Evolutionary conservation across 2,888 invertebrate species (phyloP).

Genomic region (Melangyna quadrimaculata): DNA sequence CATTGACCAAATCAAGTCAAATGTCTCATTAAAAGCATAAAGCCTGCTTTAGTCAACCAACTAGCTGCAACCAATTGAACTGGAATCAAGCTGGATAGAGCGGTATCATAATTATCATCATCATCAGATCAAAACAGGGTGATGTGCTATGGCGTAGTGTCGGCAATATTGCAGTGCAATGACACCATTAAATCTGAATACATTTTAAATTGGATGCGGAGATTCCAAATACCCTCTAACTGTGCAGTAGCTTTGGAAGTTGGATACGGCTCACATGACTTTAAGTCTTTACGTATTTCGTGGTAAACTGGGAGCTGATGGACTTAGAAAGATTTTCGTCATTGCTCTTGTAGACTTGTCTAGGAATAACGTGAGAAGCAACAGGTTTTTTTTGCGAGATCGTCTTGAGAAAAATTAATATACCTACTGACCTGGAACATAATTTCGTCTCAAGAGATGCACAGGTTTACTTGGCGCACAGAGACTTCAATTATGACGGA

Average conservation of each 20-base stretch:
- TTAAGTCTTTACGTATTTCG: conserved; percentile 13
- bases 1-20: conserved; percentile 64
- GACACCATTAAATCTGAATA: conserved; percentile 69
- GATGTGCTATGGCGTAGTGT: conserved; percentile 15
- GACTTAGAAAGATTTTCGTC: conserved; percentile 21
- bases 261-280: conserved; percentile 13
- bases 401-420: conserved; percentile 5
- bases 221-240: neutral
- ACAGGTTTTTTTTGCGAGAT: conserved; percentile 21
- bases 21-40: conserved; percentile 60
- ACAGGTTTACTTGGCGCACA: neutral
- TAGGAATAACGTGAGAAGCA: conserved; percentile 23
- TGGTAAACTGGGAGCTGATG: conserved; percentile 44
- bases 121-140: conserved; percentile 39
- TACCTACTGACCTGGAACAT: conserved; percentile 48
- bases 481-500: neutral
- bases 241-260: neutral
- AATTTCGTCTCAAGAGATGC: conserved; percentile 54
- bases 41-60: conserved; percentile 20
- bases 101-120: conserved; percentile 30
- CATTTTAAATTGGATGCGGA: conserved; percentile 59
- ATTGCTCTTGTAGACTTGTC: neutral
- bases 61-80: conserved; percentile 34
- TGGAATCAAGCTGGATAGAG: conserved; percentile 18
- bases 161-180: conserved; percentile 24